A percentile compares a stretch with the other conserved stretches of the same genome.
phyloP scores from a whole-genome alignment of 2,888 invertebrate species.

The Raillietiella orientalis region DNA sequence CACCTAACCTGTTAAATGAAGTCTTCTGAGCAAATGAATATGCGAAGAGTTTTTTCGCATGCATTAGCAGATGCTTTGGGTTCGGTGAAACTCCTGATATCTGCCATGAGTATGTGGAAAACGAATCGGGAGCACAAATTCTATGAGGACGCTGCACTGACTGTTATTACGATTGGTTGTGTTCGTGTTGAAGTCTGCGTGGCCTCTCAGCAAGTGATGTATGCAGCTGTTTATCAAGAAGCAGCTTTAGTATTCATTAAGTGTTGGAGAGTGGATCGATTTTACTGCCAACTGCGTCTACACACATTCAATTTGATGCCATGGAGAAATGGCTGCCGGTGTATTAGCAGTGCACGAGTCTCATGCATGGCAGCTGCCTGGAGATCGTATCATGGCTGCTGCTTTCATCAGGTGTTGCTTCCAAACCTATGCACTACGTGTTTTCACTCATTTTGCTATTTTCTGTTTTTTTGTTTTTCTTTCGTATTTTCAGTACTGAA shows the following conservation, averaged over 20 bases:
- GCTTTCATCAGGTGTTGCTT: constrained; percentile 63
- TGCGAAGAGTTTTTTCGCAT: constrained; percentile 98
- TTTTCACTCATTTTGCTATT: too few relatives aligned
- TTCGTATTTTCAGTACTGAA: too few relatives aligned
- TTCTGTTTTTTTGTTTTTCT: too few relatives aligned
- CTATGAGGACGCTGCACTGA: constrained; percentile 82
- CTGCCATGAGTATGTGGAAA: constrained; percentile 35
- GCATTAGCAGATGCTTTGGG: constrained; percentile 89
- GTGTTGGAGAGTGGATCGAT: constrained; percentile 78
- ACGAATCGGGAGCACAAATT: constrained; percentile 29
- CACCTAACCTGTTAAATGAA: too few relatives aligned
- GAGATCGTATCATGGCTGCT: constrained; percentile 82
- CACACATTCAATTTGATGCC: constrained; percentile 79
- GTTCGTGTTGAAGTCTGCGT: constrained; percentile 54
- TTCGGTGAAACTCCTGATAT: constrained; percentile 60
- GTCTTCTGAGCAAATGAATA: constrained; percentile 68
- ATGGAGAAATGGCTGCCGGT: constrained; percentile 60
- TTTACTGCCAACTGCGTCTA: constrained; percentile 87
- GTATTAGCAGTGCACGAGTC: constrained; percentile 89
- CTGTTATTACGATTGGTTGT: constrained; percentile 58
- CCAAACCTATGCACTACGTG: too few relatives aligned
- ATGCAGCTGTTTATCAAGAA: background rate
- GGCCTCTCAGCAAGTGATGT: constrained; percentile 28
- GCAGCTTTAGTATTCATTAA: constrained; percentile 7
- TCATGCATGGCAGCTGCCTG: constrained; percentile 92